Conservation (phyloP, 2,888 invertebrate genomes). For the Proisotoma minuta region DNA sequence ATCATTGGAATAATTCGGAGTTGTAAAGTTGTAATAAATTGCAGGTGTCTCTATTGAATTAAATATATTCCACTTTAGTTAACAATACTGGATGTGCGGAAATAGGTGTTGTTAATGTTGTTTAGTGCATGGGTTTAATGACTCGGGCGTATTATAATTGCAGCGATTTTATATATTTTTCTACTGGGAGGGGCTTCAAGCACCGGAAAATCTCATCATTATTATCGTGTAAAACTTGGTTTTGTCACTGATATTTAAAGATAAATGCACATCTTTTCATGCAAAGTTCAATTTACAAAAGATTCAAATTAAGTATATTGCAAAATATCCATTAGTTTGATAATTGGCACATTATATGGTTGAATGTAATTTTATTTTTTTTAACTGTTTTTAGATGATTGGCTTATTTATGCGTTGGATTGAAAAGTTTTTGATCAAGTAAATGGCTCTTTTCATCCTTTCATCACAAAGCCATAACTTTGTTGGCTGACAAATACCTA, state of each 20-base stretch:
- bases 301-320: too few relatives aligned
- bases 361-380: neutral
- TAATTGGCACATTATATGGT: too few relatives aligned
- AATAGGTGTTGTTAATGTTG: neutral
- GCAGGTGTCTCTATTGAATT: constrained; percentile 5
- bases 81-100: constrained; percentile 4
- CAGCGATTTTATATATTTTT: neutral
- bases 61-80: neutral
- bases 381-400: neutral
- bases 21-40: neutral
- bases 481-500: neutral
- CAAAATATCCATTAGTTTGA: too few relatives aligned
- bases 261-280: too few relatives aligned
- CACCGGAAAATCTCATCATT: neutral
- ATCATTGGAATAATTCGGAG: constrained; percentile 2
- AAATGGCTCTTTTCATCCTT: constrained; percentile 2
- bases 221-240: too few relatives aligned
- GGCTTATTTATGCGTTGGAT: neutral
- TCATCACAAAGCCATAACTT: constrained; percentile 4
- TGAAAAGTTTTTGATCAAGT: constrained; percentile 6
- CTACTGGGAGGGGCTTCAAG: neutral
- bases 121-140: neutral
- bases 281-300: too few relatives aligned
- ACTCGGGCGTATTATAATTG: neutral
- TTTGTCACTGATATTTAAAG: too few relatives aligned